Evolutionary conservation across 1,140 invertebrate genomes (phyloP).

Genomic region (Drosophila erecta): DNA sequence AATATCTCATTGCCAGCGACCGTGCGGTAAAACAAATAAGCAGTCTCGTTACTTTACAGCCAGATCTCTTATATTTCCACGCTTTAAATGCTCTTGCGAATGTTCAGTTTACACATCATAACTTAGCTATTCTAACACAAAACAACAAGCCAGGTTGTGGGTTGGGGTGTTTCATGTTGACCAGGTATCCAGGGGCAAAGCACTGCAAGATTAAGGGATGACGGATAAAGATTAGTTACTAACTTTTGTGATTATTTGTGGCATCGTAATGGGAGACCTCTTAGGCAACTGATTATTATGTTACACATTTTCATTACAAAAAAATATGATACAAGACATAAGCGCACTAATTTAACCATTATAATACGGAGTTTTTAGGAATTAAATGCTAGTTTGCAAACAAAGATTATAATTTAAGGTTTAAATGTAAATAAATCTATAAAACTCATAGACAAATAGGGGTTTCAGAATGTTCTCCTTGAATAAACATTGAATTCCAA

Average conservation of each 20-base stretch:
- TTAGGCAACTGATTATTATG: no score
- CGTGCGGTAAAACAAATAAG: slow-evolving; percentile 28
- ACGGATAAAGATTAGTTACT: no score
- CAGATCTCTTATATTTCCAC: slow-evolving; percentile 74
- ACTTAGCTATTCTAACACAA: slow-evolving; percentile 61
- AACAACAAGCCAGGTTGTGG: slow-evolving; percentile 47
- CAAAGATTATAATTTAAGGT: neutral
- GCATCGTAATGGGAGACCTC: no score
- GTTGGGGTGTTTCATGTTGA: slow-evolving; percentile 26
- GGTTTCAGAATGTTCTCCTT: neutral
- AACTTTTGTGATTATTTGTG: no score
- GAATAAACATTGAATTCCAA: neutral
- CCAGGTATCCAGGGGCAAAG: slow-evolving; percentile 28
- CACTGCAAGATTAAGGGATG: slow-evolving; percentile 42
- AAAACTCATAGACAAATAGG: neutral
- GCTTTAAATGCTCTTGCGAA: slow-evolving; percentile 76
- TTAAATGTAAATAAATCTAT: no score
- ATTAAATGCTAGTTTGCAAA: neutral
- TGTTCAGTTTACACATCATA: slow-evolving; percentile 67
- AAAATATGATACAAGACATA: no score
- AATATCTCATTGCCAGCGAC: slow-evolving; percentile 29
- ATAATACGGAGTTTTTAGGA: no score
- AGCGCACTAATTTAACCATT: no score
- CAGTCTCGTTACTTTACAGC: slow-evolving; percentile 55
- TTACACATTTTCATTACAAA: no score